Evolutionary conservation across 2,113 vertebrate species (phyloP).

Genomic region (Coryphaenoides rupestris): DNA sequence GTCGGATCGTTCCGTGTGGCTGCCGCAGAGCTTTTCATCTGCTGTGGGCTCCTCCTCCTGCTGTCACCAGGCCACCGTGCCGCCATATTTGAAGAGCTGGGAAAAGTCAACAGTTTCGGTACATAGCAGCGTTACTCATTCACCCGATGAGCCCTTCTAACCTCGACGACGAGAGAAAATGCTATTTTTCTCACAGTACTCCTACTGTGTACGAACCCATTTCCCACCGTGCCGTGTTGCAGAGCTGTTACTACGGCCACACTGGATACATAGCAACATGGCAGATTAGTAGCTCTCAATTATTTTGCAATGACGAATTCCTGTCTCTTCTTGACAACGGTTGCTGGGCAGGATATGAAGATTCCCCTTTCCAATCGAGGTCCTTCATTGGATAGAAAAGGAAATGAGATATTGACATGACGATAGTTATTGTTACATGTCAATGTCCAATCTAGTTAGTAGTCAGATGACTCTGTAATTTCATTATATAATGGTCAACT

Average conservation of each 20-base stretch:
- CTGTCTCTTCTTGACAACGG: neutral
- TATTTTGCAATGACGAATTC: too few relatives aligned
- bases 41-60: neutral
- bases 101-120: constrained; percentile 64
- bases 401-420: too few relatives aligned
- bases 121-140: constrained; percentile 18
- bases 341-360: neutral
- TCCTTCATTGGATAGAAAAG: too few relatives aligned
- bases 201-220: too few relatives aligned
- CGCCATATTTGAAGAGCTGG: constrained; percentile 56
- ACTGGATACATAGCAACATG: neutral
- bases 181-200: too few relatives aligned
- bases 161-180: neutral
- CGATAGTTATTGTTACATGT: too few relatives aligned
- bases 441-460: too few relatives aligned
- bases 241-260: too few relatives aligned
- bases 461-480: too few relatives aligned
- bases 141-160: neutral
- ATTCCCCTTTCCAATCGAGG: too few relatives aligned
- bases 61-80: constrained; percentile 43
- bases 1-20: neutral
- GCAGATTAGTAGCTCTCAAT: neutral
- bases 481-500: too few relatives aligned
- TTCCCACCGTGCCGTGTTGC: too few relatives aligned
- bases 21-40: constrained; percentile 1